Percentiles rank a stretch among this genome's conserved stretches.
Evolutionary conservation across 2,797 vertebrate genomes (phyloP).

Genomic region (Eulemur mongoz): DNA sequence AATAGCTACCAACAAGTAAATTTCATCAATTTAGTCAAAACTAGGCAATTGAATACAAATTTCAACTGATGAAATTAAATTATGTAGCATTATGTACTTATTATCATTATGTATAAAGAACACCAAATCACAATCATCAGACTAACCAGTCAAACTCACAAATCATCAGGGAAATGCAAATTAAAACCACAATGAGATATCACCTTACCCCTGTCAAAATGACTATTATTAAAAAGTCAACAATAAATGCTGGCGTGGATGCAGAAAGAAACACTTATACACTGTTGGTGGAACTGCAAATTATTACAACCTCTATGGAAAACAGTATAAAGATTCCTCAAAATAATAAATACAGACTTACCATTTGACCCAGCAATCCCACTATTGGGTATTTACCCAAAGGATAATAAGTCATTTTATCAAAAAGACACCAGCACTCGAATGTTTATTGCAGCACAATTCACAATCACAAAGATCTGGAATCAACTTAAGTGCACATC

Average conservation of each 20-base stretch:
- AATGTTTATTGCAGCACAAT: background rate
- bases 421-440: background rate
- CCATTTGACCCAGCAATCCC: background rate
- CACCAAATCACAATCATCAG: background rate
- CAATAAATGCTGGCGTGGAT: background rate
- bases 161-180: background rate
- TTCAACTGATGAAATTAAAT: background rate
- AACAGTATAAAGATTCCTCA: background rate
- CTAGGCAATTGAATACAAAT: conserved; percentile 26
- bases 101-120: background rate
- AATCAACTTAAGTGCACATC: background rate
- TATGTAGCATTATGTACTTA: background rate
- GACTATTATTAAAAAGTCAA: background rate
- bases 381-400: background rate
- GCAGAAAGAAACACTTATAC: background rate
- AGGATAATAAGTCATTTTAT: background rate
- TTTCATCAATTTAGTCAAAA: background rate
- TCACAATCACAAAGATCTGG: background rate
- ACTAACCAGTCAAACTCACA: background rate
- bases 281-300: background rate
- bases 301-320: background rate
- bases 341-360: background rate
- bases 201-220: background rate
- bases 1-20: conserved; percentile 2
- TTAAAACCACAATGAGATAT: background rate